These are phyloP conservation scores for Umimayanthus chanpuru DNA, from an alignment of 92 coral and sea anemone genomes.

Conservation along the genomic window DNA sequence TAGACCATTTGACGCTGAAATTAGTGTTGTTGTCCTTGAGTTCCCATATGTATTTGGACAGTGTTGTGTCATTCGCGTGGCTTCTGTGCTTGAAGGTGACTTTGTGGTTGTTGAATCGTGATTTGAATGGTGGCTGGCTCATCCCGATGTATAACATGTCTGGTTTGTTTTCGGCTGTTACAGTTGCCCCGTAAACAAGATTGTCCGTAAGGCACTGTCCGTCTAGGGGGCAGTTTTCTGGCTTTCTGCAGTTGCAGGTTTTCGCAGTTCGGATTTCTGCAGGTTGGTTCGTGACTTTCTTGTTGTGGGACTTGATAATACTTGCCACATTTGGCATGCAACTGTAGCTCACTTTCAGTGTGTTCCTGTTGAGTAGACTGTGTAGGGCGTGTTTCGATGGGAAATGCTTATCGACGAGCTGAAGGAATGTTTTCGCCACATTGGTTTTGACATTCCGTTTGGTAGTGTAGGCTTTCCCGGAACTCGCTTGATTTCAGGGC, in stretches of 20 bases:
- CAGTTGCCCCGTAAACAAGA: too few relatives aligned
- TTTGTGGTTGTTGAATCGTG: constrained; percentile 13
- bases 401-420: background rate
- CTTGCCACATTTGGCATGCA: too few relatives aligned
- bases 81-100: background rate
- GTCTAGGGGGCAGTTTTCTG: too few relatives aligned
- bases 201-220: too few relatives aligned
- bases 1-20: background rate
- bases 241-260: too few relatives aligned
- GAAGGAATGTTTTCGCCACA: background rate
- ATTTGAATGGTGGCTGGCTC: constrained; percentile 1
- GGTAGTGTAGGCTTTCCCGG: background rate
- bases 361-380: background rate
- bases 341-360: background rate
- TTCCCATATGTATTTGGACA: constrained; percentile 33
- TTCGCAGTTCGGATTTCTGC: too few relatives aligned
- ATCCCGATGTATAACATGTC: too few relatives aligned
- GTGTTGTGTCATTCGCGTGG: constrained; percentile 11
- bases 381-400: background rate
- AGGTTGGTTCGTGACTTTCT: too few relatives aligned
- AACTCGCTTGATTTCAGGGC: constrained; percentile 12
- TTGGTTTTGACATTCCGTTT: background rate
- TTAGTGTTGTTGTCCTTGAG: background rate
- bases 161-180: too few relatives aligned
- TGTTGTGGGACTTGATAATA: too few relatives aligned